These are phyloP conservation scores for Netelia inedita DNA, from an alignment of 2,888 invertebrate genomes.

Conservation along the genomic window DNA sequence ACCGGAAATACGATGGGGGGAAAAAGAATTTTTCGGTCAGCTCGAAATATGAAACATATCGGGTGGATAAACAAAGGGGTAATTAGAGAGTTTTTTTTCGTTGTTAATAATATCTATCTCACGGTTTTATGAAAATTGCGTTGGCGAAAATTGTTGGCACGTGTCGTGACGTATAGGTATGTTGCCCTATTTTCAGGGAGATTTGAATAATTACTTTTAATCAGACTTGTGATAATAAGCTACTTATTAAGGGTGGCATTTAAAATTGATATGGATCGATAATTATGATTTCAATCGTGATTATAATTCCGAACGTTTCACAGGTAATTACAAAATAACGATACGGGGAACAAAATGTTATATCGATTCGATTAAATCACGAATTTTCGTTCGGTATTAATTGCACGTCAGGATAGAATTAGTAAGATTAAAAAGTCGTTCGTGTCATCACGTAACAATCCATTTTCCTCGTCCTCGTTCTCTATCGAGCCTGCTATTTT, in stretches of 20 bases:
- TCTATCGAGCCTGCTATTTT: no score
- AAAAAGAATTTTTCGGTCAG: background rate
- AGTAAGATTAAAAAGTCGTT: background rate
- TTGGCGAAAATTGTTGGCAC: no score
- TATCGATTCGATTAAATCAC: background rate
- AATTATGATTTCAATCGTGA: no score
- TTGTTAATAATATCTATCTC: background rate
- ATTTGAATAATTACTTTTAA: no score
- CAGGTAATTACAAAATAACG: no score
- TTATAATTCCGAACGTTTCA: no score
- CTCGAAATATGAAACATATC: background rate
- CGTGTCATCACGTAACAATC: background rate
- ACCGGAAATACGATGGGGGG: background rate
- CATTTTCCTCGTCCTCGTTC: background rate
- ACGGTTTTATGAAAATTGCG: no score
- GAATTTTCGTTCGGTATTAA: background rate
- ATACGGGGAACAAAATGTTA: background rate
- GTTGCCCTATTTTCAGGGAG: no score
- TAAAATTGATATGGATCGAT: no score
- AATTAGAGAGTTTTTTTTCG: background rate
- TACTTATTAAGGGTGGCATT: no score
- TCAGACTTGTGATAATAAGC: no score
- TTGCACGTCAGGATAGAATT: background rate
- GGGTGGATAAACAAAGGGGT: background rate
- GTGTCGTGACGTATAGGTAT: no score